phyloP scores from a whole-genome alignment of 2,888 invertebrate genomes.

The Cactoblastis cactorum region DNA sequence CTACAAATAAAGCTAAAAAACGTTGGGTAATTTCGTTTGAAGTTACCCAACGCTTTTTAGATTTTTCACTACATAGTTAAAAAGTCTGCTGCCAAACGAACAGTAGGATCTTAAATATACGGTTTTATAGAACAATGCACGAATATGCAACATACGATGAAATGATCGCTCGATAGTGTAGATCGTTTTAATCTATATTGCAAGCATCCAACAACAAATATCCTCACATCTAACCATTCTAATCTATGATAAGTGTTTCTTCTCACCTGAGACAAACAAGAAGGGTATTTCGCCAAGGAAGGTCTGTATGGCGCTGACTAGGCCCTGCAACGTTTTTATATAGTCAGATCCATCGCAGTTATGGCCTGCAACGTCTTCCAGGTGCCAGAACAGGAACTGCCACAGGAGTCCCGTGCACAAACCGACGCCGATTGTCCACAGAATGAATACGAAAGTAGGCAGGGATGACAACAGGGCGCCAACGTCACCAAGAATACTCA shows the following conservation, averaged over 20 bases:
- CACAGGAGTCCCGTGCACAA: conserved; percentile 91
- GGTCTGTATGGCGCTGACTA: conserved; percentile 87
- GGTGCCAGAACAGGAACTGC: conserved; percentile 92
- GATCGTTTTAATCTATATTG: too few relatives aligned
- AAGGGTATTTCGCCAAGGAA: conserved; percentile 93
- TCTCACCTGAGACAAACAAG: conserved; percentile 87
- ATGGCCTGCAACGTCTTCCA: conserved; percentile 83
- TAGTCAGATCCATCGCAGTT: conserved; percentile 70
- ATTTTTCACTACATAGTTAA: too few relatives aligned
- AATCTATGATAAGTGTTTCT: not conserved
- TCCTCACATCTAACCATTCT: too few relatives aligned
- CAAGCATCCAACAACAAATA: too few relatives aligned
- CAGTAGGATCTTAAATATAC: too few relatives aligned
- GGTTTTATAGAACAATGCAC: too few relatives aligned
- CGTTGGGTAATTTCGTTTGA: too few relatives aligned
- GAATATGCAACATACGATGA: too few relatives aligned
- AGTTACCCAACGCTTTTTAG: too few relatives aligned
- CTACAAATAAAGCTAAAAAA: too few relatives aligned
- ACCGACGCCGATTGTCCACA: conserved; percentile 91
- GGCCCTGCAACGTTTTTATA: conserved; percentile 86
- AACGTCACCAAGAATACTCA: conserved; percentile 84
- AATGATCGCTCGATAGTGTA: too few relatives aligned
- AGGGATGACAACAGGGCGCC: conserved; percentile 82
- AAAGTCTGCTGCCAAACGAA: too few relatives aligned
- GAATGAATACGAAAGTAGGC: conserved; percentile 85